Conservation (phyloP, 2,888 invertebrate species). For the Onthophagus sagittarius region DNA sequence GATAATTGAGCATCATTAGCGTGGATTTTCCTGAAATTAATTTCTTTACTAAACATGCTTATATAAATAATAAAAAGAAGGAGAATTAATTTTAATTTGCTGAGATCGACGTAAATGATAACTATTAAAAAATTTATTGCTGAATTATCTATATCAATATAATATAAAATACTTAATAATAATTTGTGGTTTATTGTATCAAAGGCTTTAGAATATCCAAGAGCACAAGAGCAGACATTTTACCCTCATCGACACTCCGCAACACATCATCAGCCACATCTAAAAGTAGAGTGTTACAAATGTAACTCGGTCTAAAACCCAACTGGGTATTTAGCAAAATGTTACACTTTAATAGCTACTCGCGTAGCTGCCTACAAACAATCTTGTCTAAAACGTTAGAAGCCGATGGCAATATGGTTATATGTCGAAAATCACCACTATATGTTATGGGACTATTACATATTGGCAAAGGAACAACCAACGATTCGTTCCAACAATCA, state of each 20-base stretch:
- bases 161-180: too few species aligned
- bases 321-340: too few species aligned
- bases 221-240: too few species aligned
- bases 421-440: too few species aligned
- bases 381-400: conserved; percentile 15
- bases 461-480: conserved; percentile 10
- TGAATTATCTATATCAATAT: too few species aligned
- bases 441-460: background rate
- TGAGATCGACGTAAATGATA: too few species aligned
- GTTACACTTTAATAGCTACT: conserved; percentile 1
- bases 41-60: background rate
- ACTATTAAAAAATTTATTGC: too few species aligned
- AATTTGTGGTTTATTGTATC: too few species aligned
- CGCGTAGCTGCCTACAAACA: conserved; percentile 3
- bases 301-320: conserved; percentile 16
- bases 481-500: conserved; percentile 8
- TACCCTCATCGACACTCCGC: too few species aligned
- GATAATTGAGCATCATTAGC: background rate
- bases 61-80: conserved; percentile 1
- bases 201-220: too few species aligned
- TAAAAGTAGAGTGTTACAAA: conserved; percentile 4
- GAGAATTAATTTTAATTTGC: too few species aligned
- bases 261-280: too few species aligned
- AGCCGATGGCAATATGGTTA: conserved; percentile 1
- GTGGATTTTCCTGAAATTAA: background rate